Evolutionary conservation across 2,888 invertebrate species (phyloP).

Genomic region (Orgyia antiqua): DNA sequence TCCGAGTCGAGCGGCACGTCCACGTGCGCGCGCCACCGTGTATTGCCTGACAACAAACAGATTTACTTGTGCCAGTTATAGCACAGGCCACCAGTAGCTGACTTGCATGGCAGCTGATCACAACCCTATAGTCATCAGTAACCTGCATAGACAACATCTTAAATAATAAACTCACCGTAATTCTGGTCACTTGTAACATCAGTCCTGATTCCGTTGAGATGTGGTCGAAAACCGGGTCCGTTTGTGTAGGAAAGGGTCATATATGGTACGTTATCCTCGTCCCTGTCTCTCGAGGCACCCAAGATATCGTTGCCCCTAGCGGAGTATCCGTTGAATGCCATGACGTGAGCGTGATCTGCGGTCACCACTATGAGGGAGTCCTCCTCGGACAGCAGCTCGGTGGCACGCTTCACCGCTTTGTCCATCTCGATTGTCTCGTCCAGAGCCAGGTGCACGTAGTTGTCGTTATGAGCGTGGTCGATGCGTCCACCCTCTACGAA

Average conservation of each 20-base stretch:
- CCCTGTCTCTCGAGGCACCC: constrained; percentile 11
- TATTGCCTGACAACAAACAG: background rate
- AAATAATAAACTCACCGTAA: constrained; percentile 10
- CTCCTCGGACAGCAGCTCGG: constrained; percentile 49
- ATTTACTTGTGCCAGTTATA: background rate
- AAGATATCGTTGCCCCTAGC: constrained; percentile 56
- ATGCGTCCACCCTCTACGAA: constrained; percentile 84
- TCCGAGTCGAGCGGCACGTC: constrained; percentile 76
- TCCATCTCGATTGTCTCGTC: constrained; percentile 83
- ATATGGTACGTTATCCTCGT: constrained; percentile 43
- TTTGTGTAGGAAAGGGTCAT: constrained; percentile 80
- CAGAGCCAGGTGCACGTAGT: constrained; percentile 75
- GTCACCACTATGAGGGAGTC: constrained; percentile 87
- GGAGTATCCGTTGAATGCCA: constrained; percentile 83
- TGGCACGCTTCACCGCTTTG: constrained; percentile 70
- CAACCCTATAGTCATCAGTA: too few relatives aligned
- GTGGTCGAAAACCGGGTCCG: constrained; percentile 48
- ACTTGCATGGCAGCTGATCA: background rate
- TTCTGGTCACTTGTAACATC: constrained; percentile 11
- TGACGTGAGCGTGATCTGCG: constrained; percentile 86
- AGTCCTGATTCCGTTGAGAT: constrained; percentile 7
- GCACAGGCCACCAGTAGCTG: background rate
- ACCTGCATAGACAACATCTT: too few relatives aligned
- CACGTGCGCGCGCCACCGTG: background rate
- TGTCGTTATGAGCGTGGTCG: constrained; percentile 82